Evolutionary conservation across 2,797 vertebrate genomes (phyloP).

Genomic region (Nyctibius grandis): DNA sequence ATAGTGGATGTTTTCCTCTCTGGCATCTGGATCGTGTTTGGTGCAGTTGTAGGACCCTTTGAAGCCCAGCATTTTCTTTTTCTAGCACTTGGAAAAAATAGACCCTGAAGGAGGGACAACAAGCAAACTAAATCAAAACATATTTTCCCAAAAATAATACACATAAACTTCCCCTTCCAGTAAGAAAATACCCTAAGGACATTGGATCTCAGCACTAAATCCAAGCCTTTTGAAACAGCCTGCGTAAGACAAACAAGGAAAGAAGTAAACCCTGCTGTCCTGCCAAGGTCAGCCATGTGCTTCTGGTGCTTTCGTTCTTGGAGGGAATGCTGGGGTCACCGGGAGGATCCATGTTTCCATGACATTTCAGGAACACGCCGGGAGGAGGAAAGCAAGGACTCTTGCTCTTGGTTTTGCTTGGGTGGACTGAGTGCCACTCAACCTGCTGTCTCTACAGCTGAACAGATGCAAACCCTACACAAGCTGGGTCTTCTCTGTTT

Average conservation of each 20-base stretch:
- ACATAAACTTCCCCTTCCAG: constrained; percentile 40
- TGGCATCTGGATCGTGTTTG: background rate
- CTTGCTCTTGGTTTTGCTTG: background rate
- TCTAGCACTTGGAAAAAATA: constrained; percentile 23
- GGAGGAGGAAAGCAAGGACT: background rate
- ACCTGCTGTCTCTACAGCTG: background rate
- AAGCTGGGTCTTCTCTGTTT: background rate
- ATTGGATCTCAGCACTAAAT: background rate
- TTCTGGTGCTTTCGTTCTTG: background rate
- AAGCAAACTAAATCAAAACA: constrained; percentile 31
- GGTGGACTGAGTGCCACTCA: background rate
- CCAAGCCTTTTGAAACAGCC: background rate
- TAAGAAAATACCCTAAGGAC: constrained; percentile 52
- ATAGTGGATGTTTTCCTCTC: background rate
- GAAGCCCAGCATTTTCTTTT: constrained; percentile 4
- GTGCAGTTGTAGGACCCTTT: background rate
- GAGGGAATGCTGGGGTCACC: background rate
- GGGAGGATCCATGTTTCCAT: background rate
- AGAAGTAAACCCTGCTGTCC: background rate
- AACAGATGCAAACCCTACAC: background rate
- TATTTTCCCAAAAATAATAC: constrained; percentile 47
- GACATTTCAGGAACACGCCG: background rate
- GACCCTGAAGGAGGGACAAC: background rate
- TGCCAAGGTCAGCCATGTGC: background rate
- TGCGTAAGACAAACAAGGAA: background rate